Base-by-base conservation (phyloP, 2,888 invertebrate genomes). In the Lasioglossum villosulum region DNA sequence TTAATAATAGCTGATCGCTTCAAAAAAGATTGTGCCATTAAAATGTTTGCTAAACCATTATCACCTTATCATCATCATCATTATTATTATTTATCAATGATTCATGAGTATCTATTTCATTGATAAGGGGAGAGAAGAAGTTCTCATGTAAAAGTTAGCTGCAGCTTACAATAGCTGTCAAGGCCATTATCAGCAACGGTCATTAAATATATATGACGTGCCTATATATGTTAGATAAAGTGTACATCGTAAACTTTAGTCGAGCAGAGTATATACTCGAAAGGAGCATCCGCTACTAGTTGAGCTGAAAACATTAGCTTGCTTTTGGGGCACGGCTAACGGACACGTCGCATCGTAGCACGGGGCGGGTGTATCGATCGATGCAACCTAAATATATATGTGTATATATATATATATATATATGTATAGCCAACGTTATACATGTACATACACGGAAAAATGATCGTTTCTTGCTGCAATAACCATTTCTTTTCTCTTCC, bases 271-370 rank as follows among this genome's bases (percentile, higher is more conserved):
- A 84, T 83, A 84, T 88, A 90, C 82, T 80, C 80, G 73, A 82
- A 78, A 82, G 78, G 48, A 78, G 75, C 74, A 80, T 75, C 79
- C 78, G 77, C 63, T 92, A 93, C 91, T 91, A 89, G 76, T 78
- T 86, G 82, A 81, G 84, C 89, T 90, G 87, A 91, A 91, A 91
- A 92, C 91, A 86, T 93, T 86, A 85, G 84, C 83, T 80, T 79
- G 52, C 12, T 59, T 74, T 56, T 70, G 77, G 42, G 72, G 82
- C 34, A 42, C 78, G 45, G 74, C 78, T 86, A 80, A 83, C 80
- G 79, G 79, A 78, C 84, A 83, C 59, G 76, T 75, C 42, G 37
- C 37, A 8, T 37, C 37, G 86, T 52, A 79, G 82, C 48, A 78
- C 63, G 71, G 56, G 63, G 59, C 63, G 63, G 30, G 39, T 23